phyloP scores from a whole-genome alignment of 2,797 vertebrate genomes.

The Acanthurus tractus region DNA sequence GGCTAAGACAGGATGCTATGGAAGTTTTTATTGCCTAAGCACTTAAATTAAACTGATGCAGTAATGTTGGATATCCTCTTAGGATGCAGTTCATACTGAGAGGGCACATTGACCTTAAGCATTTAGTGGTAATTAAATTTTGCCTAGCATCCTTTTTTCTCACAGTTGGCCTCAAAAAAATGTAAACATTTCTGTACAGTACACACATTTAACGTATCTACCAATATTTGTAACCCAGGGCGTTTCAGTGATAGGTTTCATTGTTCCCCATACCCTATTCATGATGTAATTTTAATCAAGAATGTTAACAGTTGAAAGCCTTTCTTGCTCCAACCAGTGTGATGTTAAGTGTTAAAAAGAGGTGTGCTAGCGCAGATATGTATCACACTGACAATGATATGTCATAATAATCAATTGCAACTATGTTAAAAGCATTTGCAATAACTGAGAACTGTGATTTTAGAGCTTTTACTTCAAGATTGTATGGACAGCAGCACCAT shows the following conservation, averaged over 20 bases:
- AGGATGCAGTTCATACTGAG: neutral
- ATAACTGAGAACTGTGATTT: neutral
- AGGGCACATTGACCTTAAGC: neutral
- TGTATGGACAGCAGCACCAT: constrained; percentile 4
- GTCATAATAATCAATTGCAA: neutral
- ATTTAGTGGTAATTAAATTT: neutral
- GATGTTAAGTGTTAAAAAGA: neutral
- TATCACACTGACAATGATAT: neutral
- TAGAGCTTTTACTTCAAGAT: neutral
- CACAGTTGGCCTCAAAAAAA: neutral
- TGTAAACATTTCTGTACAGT: neutral
- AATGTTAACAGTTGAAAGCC: neutral
- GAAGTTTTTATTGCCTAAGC: neutral
- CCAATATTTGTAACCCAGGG: neutral
- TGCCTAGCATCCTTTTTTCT: neutral
- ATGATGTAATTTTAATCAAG: too few relatives aligned
- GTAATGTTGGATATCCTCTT: neutral
- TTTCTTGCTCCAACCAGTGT: neutral
- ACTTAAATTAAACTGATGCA: neutral
- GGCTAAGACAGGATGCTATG: too few relatives aligned
- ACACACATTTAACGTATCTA: neutral
- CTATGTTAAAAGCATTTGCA: neutral
- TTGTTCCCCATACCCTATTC: neutral
- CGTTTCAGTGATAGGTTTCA: neutral
- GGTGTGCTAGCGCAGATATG: neutral